Percentiles rank a stretch among this genome's conserved stretches.
Evolutionary conservation across 2,888 invertebrate genomes (phyloP).

Genomic region (Fragum fragum): DNA sequence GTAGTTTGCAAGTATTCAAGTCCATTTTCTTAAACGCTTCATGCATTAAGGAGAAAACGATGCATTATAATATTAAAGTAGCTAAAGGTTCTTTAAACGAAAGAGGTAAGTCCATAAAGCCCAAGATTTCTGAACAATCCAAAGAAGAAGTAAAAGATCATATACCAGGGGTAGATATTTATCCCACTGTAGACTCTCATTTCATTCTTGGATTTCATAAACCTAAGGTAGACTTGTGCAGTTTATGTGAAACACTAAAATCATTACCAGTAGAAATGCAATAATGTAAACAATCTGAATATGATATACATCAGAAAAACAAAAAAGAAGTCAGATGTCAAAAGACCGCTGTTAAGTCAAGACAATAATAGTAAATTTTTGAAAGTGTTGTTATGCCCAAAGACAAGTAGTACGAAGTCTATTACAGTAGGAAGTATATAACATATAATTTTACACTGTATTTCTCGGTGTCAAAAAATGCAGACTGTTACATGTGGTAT

Average conservation of each 20-base stretch:
- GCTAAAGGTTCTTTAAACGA: no score
- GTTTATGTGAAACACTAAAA: conserved; percentile 9
- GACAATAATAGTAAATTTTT: no score
- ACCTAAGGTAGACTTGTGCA: conserved; percentile 3
- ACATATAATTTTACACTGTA: conserved; percentile 11
- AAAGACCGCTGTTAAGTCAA: no score
- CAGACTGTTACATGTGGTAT: conserved; percentile 5
- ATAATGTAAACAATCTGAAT: no score
- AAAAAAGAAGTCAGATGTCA: no score
- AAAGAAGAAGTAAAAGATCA: neutral
- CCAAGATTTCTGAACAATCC: no score
- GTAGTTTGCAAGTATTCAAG: neutral
- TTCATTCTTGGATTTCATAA: conserved; percentile 4
- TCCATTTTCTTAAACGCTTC: neutral
- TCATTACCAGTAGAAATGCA: neutral
- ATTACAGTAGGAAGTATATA: neutral
- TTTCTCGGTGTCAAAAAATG: no score
- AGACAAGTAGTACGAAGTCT: neutral
- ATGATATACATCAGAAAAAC: no score
- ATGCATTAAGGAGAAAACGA: neutral
- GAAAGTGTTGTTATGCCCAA: neutral
- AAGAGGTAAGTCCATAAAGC: neutral
- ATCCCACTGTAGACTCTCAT: neutral
- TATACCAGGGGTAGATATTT: neutral
- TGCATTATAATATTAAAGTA: neutral